Conservation (phyloP, 2,797 vertebrate genomes). For the Antrozous pallidus region DNA sequence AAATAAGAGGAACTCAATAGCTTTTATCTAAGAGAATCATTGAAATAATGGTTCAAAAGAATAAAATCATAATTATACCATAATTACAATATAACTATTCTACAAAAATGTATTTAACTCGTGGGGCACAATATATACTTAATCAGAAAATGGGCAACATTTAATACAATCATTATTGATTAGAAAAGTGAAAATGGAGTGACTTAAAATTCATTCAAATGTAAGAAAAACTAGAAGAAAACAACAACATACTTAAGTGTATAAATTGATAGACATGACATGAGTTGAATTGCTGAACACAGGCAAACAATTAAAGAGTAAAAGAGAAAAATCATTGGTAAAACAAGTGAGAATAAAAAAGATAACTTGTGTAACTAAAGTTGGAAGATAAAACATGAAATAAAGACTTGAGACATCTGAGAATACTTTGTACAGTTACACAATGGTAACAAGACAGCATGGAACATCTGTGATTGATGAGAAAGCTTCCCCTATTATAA, state of each 20-base stretch:
- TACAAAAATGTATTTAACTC: not conserved
- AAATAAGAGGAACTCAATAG: not conserved
- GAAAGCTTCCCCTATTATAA: not conserved
- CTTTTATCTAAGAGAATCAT: not conserved
- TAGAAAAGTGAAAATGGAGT: not conserved
- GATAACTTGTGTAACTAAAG: not conserved
- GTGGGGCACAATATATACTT: not conserved
- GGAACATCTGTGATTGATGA: not conserved
- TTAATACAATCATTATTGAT: not conserved
- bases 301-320: not conserved
- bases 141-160: not conserved
- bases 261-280: not conserved
- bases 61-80: not conserved
- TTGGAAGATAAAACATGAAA: not conserved
- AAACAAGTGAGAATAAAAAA: not conserved
- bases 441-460: not conserved
- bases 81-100: not conserved
- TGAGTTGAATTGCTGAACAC: not conserved
- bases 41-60: not conserved
- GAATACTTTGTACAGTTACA: not conserved
- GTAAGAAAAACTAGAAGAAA: not conserved
- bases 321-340: not conserved
- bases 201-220: not conserved
- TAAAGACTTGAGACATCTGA: not conserved
- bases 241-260: not conserved